phyloP scores from a whole-genome alignment of 2,797 vertebrate genomes.

The Hypotaenidia philippensis region DNA sequence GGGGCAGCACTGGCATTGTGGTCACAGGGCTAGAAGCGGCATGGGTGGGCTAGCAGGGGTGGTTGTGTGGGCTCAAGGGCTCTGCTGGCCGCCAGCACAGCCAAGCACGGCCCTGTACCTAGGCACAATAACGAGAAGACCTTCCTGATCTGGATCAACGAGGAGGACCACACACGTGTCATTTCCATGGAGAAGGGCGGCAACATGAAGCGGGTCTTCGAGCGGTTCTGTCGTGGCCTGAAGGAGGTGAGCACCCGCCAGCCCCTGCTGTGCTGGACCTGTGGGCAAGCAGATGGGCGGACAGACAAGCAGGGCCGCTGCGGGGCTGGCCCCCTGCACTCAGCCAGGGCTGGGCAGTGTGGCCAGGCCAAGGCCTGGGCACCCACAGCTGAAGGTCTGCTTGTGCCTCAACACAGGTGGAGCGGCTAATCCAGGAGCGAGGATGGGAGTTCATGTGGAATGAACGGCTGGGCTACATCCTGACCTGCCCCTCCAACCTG shows the following conservation, averaged over 20 bases:
- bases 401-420: conserved; percentile 83
- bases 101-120: background rate
- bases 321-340: accelerated
- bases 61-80: background rate
- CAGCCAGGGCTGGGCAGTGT: background rate
- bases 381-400: accelerated
- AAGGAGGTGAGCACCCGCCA: conserved; percentile 84
- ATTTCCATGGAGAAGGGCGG: conserved; percentile 99
- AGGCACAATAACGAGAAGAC: conserved; percentile 99
- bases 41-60: accelerated
- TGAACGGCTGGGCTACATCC: conserved; percentile 92
- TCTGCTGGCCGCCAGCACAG: background rate
- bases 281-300: background rate
- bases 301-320: background rate
- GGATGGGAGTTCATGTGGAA: conserved; percentile 99
- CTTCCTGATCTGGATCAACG: conserved; percentile 97
- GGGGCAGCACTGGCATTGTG: background rate
- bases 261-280: background rate
- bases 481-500: conserved; percentile 97
- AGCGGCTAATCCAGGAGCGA: conserved; percentile 92
- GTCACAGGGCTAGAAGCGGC: background rate
- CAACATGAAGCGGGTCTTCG: conserved; percentile 98
- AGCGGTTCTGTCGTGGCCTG: conserved; percentile 94
- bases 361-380: background rate
- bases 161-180: conserved; percentile 96